Evolutionary conservation across 2,797 vertebrate genomes (phyloP).

Genomic region (Pachyuromys duprasi): DNA sequence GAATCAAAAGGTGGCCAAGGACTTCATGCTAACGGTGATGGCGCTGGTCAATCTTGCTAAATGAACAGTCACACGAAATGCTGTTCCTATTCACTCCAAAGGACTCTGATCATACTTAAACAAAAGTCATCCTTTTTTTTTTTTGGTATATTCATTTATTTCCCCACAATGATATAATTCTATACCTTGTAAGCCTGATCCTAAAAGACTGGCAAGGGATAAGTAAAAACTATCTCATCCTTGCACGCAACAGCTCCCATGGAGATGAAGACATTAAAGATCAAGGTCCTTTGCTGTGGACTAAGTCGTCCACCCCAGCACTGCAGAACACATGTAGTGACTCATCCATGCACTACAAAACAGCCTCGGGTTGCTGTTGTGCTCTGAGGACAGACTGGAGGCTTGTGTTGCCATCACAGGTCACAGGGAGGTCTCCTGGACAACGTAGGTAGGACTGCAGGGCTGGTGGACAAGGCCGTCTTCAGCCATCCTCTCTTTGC

Average conservation of each 20-base stretch:
- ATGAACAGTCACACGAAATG: background rate
- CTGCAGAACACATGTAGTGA: background rate
- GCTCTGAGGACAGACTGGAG: background rate
- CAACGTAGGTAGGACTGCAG: conserved; percentile 67
- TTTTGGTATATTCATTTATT: background rate
- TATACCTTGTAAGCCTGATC: background rate
- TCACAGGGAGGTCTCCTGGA: conserved; percentile 88
- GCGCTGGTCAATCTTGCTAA: background rate
- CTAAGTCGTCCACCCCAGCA: background rate
- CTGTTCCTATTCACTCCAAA: background rate
- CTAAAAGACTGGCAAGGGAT: conserved; percentile 11
- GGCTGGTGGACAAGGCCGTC: conserved; percentile 49
- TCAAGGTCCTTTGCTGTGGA: conserved; percentile 21
- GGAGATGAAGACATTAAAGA: background rate
- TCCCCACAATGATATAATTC: background rate
- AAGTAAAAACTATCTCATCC: background rate
- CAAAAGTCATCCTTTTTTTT: conserved; percentile 13
- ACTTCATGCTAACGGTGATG: background rate
- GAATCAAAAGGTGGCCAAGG: background rate
- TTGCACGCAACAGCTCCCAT: background rate
- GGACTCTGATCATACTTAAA: background rate
- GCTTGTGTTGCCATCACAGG: conserved; percentile 68
- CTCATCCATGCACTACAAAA: background rate
- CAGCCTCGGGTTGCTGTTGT: background rate
- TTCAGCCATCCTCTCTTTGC: conserved; percentile 27